Percentiles rank a stretch among this genome's conserved stretches.
These are phyloP conservation scores for Neodiprion lecontei DNA, from an alignment of 1,140 invertebrate genomes.

Conservation along the genomic window DNA sequence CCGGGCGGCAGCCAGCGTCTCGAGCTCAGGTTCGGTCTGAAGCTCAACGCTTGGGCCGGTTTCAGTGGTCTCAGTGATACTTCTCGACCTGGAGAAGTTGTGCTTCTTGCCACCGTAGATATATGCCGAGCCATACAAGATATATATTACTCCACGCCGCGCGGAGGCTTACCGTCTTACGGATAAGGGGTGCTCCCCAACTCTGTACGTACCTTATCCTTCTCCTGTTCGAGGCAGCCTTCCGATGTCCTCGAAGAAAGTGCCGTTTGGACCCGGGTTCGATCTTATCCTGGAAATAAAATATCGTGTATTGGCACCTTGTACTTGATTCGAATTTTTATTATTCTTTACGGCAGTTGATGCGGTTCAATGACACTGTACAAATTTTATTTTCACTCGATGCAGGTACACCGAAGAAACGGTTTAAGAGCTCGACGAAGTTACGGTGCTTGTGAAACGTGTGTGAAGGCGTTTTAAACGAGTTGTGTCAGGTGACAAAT, in stretches of 20 bases:
- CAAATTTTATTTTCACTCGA: neutral
- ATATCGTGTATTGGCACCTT: too few species aligned
- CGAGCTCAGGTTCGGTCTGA: conserved; percentile 38
- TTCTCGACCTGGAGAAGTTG: conserved; percentile 52
- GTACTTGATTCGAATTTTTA: too few species aligned
- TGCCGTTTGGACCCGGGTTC: too few species aligned
- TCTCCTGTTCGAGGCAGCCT: neutral
- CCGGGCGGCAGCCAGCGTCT: conserved; percentile 30
- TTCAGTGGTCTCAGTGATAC: conserved; percentile 50
- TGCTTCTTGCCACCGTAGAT: conserved; percentile 45
- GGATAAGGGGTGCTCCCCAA: conserved; percentile 1
- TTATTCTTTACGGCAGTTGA: too few species aligned
- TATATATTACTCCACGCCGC: conserved; percentile 41
- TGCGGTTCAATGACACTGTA: too few species aligned
- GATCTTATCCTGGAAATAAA: too few species aligned
- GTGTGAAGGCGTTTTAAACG: conserved; percentile 1
- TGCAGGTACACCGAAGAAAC: neutral
- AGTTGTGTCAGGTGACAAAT: neutral
- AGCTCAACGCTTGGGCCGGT: conserved; percentile 35
- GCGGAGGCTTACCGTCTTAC: neutral
- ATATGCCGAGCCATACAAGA: conserved; percentile 33
- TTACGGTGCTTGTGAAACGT: neutral
- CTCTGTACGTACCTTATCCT: neutral
- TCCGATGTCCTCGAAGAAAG: too few species aligned
- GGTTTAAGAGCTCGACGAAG: neutral